phyloP scores from a whole-genome alignment of 2,797 vertebrate genomes.

The Ficedula albicollis region DNA sequence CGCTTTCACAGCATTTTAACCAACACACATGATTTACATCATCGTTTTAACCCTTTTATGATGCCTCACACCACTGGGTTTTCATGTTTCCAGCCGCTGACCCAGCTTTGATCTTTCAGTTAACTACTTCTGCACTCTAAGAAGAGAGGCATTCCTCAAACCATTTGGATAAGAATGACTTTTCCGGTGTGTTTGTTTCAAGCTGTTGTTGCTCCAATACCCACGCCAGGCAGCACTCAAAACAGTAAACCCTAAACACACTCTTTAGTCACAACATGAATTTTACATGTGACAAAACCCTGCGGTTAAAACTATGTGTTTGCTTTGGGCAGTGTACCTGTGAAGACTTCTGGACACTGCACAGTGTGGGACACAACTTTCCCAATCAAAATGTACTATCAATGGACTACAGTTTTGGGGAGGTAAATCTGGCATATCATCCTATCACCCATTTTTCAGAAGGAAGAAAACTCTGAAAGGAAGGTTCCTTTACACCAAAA shows the following conservation, averaged over 20 bases:
- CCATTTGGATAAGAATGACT: not conserved
- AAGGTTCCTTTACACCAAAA: not conserved
- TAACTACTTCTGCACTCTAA: not conserved
- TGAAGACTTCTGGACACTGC: not conserved
- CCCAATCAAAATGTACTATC: not conserved
- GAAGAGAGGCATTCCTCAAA: not conserved
- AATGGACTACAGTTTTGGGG: not conserved
- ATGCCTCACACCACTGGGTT: not conserved
- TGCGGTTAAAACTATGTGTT: not conserved
- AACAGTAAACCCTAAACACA: not conserved
- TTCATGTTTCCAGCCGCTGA: not conserved
- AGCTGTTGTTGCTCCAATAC: not conserved
- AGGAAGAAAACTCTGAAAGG: not conserved
- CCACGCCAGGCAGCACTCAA: not conserved
- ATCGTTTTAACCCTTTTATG: constrained; percentile 27
- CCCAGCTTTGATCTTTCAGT: constrained; percentile 27
- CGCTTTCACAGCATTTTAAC: constrained; percentile 33
- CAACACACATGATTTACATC: not conserved
- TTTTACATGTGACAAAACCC: constrained; percentile 6
- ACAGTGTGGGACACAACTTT: not conserved
- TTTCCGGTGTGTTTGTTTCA: constrained; percentile 8
- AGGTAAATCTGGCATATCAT: not conserved
- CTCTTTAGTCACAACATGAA: not conserved
- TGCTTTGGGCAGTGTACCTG: constrained; percentile 18
- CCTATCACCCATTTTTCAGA: not conserved